Percentiles rank a stretch among this genome's conserved stretches.
Evolutionary conservation across 2,797 vertebrate genomes (phyloP).

Genomic region (Ctenopoma kingsleyae): DNA sequence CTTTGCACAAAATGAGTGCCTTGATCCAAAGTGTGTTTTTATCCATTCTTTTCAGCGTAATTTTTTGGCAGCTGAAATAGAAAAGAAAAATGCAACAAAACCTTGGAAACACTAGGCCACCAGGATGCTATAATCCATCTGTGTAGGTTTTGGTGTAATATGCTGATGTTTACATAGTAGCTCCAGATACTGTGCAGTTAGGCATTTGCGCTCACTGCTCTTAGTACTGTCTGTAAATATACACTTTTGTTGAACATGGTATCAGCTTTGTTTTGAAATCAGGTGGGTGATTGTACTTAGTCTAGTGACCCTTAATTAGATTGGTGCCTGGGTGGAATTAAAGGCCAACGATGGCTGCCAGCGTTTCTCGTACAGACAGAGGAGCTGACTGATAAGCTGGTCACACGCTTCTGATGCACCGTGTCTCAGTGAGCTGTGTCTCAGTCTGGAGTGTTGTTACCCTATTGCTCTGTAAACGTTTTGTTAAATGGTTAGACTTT

Average conservation of each 20-base stretch:
- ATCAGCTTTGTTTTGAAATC: slow-evolving; percentile 59
- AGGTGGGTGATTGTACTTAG: slow-evolving; percentile 63
- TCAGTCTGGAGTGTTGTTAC: slow-evolving; percentile 48
- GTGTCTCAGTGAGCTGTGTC: slow-evolving; percentile 32
- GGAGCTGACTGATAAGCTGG: slow-evolving; percentile 53
- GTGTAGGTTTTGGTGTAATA: neutral
- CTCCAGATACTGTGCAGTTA: neutral
- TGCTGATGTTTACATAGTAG: neutral
- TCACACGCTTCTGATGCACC: slow-evolving; percentile 40
- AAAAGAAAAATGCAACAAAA: no score
- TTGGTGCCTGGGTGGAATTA: slow-evolving; percentile 67
- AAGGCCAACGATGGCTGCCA: slow-evolving; percentile 66
- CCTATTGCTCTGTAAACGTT: slow-evolving; percentile 40
- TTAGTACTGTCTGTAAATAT: neutral
- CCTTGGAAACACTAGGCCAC: no score
- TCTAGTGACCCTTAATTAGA: slow-evolving; percentile 75
- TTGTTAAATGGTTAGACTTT: slow-evolving; percentile 18
- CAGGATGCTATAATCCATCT: no score
- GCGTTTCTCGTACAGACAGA: slow-evolving; percentile 57
- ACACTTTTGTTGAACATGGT: slow-evolving; percentile 12
- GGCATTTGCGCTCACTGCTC: neutral
- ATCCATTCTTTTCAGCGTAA: neutral
- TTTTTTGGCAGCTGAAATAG: neutral
- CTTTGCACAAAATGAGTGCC: neutral
- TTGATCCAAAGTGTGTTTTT: slow-evolving; percentile 1